phyloP scores from a whole-genome alignment of 2,888 invertebrate species.

The Monoplex corrugatus region DNA sequence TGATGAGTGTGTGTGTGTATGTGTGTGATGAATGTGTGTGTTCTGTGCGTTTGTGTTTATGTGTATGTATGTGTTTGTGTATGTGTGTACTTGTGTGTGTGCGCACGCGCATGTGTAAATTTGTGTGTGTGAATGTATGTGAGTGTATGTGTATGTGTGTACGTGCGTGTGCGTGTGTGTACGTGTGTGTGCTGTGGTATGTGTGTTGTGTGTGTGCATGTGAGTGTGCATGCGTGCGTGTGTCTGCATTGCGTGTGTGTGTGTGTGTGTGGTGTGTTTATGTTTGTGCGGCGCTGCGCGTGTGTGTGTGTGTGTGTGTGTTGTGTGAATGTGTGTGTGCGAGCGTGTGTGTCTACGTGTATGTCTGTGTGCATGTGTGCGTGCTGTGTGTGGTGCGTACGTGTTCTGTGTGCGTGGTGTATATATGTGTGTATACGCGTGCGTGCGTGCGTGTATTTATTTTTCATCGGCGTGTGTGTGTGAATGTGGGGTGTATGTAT shows the following conservation, averaged over 20 bases:
- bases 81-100: neutral
- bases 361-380: no score
- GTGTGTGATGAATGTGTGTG: no score
- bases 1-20: no score
- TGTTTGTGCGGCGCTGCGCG: neutral
- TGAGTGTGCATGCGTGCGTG: no score
- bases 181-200: neutral
- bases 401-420: neutral
- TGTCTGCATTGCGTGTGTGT: no score
- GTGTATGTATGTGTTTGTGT: neutral
- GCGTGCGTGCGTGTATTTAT: neutral
- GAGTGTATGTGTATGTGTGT: neutral
- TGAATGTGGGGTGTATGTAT: neutral
- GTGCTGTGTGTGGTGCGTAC: no score
- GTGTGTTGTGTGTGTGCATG: neutral
- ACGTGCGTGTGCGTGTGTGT: neutral
- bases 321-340: no score
- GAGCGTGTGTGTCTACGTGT: no score
- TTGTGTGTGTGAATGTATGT: neutral
- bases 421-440: neutral
- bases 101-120: neutral
- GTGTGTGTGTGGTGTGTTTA: no score
- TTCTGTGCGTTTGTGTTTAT: no score
- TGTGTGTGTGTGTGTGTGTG: no score
- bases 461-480: neutral